These are phyloP conservation scores for Arrhamphus sclerolepis DNA, from an alignment of 2,797 vertebrate species.

Conservation along the genomic window DNA sequence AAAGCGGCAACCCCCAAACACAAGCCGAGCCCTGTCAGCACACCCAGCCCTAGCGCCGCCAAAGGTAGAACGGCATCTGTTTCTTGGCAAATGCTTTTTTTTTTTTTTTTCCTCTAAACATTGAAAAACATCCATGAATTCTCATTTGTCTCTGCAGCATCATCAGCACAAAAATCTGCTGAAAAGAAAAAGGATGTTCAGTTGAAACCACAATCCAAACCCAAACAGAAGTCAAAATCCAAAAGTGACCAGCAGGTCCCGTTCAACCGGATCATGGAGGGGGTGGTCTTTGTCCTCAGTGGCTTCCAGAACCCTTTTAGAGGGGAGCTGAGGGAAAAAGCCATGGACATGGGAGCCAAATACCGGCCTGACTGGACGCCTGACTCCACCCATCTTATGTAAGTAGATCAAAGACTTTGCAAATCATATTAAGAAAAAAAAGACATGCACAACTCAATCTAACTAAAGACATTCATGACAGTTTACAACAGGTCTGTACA, in stretches of 20 bases:
- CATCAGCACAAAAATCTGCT: slow-evolving; percentile 56
- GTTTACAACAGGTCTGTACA: too few species aligned
- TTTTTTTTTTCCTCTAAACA: not conserved
- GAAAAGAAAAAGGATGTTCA: slow-evolving; percentile 67
- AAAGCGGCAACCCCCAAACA: slow-evolving; percentile 63
- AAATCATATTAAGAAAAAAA: too few species aligned
- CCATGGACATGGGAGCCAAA: slow-evolving; percentile 89
- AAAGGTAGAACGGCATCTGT: slow-evolving; percentile 70
- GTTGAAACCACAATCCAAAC: slow-evolving; percentile 55
- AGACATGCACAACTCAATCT: too few species aligned
- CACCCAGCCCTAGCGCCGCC: slow-evolving; percentile 62
- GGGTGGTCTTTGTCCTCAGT: slow-evolving; percentile 90
- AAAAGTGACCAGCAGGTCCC: slow-evolving; percentile 60
- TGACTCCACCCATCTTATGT: slow-evolving; percentile 92
- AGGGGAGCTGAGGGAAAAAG: slow-evolving; percentile 89
- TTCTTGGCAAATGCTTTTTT: not conserved
- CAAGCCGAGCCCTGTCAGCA: slow-evolving; percentile 69
- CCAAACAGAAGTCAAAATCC: slow-evolving; percentile 53
- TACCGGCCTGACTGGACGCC: slow-evolving; percentile 89
- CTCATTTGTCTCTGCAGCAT: slow-evolving; percentile 33
- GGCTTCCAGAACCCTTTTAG: slow-evolving; percentile 93
- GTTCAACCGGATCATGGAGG: slow-evolving; percentile 82
- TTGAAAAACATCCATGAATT: not conserved
- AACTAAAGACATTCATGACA: too few species aligned
- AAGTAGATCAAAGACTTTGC: slow-evolving; percentile 42